Conservation (phyloP, 2,113 vertebrate species). For the Odobenus rosmarus region DNA sequence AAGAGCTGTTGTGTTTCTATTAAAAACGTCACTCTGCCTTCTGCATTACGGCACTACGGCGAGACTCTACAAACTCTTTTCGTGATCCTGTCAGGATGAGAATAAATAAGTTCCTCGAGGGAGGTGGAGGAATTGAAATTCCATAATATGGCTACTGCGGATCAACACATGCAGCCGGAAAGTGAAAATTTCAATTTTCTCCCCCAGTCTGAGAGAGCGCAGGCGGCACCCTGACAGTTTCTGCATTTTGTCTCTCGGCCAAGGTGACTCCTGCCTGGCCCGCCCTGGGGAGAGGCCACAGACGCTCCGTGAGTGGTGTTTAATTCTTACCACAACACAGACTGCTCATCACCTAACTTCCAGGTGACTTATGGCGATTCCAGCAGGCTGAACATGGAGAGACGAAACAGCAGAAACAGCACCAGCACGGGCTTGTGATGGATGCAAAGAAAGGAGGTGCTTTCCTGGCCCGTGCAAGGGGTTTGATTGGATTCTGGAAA, state of each 20-base stretch:
- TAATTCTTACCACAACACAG: conserved; percentile 57
- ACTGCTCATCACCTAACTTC: conserved; percentile 54
- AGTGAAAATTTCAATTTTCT: conserved; percentile 39
- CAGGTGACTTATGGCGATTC: conserved; percentile 63
- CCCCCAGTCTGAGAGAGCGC: not conserved
- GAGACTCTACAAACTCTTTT: conserved; percentile 26
- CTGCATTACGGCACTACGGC: not conserved
- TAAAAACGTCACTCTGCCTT: conserved; percentile 29
- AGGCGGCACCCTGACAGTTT: conserved; percentile 5
- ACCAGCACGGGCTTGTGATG: not conserved
- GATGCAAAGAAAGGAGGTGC: not conserved
- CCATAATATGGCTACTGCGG: not conserved
- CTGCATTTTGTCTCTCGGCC: conserved; percentile 27
- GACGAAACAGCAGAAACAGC: not conserved
- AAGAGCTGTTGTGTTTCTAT: conserved; percentile 53
- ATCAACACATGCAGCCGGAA: not conserved
- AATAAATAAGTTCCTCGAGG: conserved; percentile 20
- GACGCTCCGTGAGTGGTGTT: conserved; percentile 7
- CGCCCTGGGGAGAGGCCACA: conserved; percentile 50
- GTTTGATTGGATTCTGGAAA: conserved; percentile 39
- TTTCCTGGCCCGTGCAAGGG: not conserved
- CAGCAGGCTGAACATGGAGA: not conserved
- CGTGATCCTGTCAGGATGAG: conserved; percentile 9
- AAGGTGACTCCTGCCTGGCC: conserved; percentile 1
- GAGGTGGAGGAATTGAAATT: not conserved